Conservation (phyloP, 1,140 invertebrate genomes). For the Sarcophaga peregrina region DNA sequence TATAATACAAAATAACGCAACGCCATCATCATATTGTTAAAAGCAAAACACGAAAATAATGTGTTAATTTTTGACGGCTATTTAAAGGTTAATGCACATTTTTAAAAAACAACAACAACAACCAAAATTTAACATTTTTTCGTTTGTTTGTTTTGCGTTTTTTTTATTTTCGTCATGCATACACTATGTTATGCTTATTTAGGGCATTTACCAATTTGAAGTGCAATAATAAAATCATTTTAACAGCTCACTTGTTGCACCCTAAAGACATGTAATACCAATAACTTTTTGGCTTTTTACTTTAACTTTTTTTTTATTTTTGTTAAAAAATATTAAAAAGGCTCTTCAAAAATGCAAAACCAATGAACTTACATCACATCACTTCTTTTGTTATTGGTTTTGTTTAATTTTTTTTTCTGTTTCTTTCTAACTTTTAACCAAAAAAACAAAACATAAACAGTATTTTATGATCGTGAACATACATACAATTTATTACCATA, state of each 20-base stretch:
- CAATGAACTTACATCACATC: not conserved
- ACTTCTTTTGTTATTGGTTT: too few species aligned
- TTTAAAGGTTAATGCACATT: conserved; percentile 15
- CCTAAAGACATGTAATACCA: too few species aligned
- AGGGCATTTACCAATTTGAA: not conserved
- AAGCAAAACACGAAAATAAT: too few species aligned
- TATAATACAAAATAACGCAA: too few species aligned
- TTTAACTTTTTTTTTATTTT: too few species aligned
- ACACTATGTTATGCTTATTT: not conserved
- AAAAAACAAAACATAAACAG: not conserved
- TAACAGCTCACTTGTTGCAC: too few species aligned
- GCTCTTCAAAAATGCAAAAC: not conserved
- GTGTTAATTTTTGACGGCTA: too few species aligned
- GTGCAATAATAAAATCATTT: too few species aligned
- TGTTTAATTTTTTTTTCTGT: not conserved
- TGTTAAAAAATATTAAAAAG: too few species aligned
- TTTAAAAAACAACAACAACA: not conserved
- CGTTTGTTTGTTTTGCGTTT: not conserved
- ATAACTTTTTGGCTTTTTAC: too few species aligned
- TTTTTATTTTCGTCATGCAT: not conserved
- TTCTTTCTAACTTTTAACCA: too few species aligned
- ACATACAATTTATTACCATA: not conserved
- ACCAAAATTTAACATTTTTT: not conserved
- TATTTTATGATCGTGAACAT: not conserved
- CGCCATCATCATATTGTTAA: too few species aligned